Evolutionary conservation across 2,888 invertebrate species (phyloP), one percentile per base, ranked within the genome.

Genomic region (Drosophila nr. medialis): DNA sequence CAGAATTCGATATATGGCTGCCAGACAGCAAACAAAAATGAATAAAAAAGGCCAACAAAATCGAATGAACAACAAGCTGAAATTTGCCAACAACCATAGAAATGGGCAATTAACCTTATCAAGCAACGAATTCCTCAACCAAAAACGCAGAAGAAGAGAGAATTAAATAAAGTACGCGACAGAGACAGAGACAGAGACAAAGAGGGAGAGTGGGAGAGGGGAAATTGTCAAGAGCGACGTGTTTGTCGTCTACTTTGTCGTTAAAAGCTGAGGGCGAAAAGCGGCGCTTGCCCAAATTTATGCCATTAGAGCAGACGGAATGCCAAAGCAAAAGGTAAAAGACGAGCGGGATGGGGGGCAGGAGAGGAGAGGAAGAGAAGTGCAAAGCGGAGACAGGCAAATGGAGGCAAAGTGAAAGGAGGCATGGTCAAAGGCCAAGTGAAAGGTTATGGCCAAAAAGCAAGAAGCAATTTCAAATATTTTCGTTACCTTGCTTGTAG

Each of bases 401-500:
- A 24, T 45, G 45, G 24, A 4, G 8, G 45, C 15, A 13, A 45
- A 10, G 32, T 29, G 27, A 32, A 2, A 32, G 40, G 13, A 15
- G 38, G 32, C 32, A 11, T 32, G 32, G 32, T 11, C 10, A 11
- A 11, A 53, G 63, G 65, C 38, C 32, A 53, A 76, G 59, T 55
- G 69, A 83, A 81, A 81, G 75, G 78, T 75, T 85, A 83, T 72
- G 81, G 83, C 75, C 24, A 36, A 84, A 72, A 73, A 67, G 72
- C 73, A 89, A 89, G 88, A 86, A 86, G 86, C 82, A 90, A 86
- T 86, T 86, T 90, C 80, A 86, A 86, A 89, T 90, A 86, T 90
- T 86, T 86, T 87, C 67, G 75, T 89, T 85, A 90, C 78, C 85
- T 45, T 89, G 89, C 84, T 90, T 81, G 84, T 86, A 75, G 75